These are phyloP conservation scores for Triplophysa tibetana DNA, from an alignment of 2,113 vertebrate species.

Conservation along the genomic window DNA sequence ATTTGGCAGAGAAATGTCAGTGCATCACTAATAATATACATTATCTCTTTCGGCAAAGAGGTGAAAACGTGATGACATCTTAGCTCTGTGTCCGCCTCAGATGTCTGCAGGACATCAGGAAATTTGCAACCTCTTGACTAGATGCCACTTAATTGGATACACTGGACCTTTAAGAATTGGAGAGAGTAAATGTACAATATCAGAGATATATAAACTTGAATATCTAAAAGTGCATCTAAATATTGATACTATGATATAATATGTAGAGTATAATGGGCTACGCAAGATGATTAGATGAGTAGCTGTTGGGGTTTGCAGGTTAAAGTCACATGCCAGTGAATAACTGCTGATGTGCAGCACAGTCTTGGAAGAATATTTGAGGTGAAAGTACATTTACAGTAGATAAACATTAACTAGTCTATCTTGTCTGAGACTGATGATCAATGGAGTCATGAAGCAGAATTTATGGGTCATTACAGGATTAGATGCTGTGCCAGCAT, in stretches of 20 bases:
- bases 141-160: too few species aligned
- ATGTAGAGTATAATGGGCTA: neutral
- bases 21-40: too few species aligned
- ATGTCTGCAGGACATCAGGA: too few species aligned
- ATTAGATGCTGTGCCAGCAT: conserved; percentile 45
- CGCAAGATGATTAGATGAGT: neutral
- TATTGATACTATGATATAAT: neutral
- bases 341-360: conserved; percentile 29
- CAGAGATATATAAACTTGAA: neutral
- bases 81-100: too few species aligned
- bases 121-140: too few species aligned
- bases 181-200: too few species aligned
- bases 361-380: conserved; percentile 42
- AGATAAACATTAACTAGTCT: conserved; percentile 44
- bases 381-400: conserved; percentile 43
- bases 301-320: neutral
- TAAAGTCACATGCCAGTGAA: conserved; percentile 13
- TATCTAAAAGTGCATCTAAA: neutral
- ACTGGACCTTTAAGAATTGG: too few species aligned
- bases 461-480: conserved; percentile 58
- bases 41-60: too few species aligned
- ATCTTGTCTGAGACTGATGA: conserved; percentile 51
- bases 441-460: conserved; percentile 56
- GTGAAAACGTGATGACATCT: too few species aligned
- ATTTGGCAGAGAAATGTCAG: too few species aligned